Evolutionary conservation across 1,140 invertebrate genomes (phyloP).

Genomic region (Sipha flava): DNA sequence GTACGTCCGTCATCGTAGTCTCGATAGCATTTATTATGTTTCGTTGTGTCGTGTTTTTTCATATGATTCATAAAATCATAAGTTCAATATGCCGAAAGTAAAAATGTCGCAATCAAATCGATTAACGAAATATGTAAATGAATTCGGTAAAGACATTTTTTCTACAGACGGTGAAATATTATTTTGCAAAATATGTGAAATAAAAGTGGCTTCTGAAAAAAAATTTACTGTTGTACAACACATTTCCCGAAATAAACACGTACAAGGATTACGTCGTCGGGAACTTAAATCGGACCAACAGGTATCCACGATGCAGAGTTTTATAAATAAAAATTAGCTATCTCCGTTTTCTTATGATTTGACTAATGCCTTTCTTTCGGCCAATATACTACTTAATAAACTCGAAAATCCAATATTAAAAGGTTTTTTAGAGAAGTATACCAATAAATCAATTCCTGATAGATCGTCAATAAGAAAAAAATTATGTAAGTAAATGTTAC

Average conservation of each 20-base stretch:
- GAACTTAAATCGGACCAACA: not conserved
- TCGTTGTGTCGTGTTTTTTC: not conserved
- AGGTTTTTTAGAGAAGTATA: not conserved
- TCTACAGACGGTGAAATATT: no score
- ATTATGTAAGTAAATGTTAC: no score
- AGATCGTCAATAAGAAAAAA: no score
- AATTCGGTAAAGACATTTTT: no score
- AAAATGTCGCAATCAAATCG: not conserved
- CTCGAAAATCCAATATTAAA: not conserved
- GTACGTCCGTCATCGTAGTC: not conserved
- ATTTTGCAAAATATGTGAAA: no score
- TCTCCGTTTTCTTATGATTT: not conserved
- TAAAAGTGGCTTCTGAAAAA: not conserved
- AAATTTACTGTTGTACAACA: not conserved
- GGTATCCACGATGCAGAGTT: not conserved
- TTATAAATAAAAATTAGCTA: not conserved
- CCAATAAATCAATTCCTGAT: not conserved
- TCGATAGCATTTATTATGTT: not conserved
- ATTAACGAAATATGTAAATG: no score
- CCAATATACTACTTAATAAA: not conserved
- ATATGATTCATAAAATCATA: no score
- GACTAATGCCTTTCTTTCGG: not conserved
- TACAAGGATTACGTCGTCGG: not conserved
- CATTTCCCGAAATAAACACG: not conserved
- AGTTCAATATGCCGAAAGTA: not conserved